Conservation (phyloP, 2,888 invertebrate genomes). For the Osedax fenrisi region DNA sequence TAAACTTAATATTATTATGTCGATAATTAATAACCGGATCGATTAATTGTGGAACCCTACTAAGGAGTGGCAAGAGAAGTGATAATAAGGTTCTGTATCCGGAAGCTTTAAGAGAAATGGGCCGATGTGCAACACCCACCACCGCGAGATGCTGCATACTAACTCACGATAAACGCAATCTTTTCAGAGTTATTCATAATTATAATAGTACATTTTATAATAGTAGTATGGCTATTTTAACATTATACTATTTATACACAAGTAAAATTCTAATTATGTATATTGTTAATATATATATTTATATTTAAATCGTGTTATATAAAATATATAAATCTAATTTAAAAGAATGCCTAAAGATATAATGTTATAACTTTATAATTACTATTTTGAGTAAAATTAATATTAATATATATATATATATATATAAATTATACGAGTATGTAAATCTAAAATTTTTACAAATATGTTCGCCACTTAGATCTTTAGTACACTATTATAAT, state of each 20-base stretch:
- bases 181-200: conserved; percentile 41
- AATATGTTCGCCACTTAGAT: no score
- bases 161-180: conserved; percentile 45
- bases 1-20: no score
- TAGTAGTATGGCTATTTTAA: background rate
- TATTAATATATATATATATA: background rate
- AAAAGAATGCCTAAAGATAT: background rate
- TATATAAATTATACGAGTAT: no score
- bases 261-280: no score
- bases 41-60: no score
- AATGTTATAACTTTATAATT: no score
- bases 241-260: no score
- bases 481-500: background rate
- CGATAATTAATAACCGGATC: no score
- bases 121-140: conserved; percentile 50
- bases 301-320: no score
- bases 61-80: conserved; percentile 53
- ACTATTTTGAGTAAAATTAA: background rate
- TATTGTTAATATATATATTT: no score
- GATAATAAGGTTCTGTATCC: conserved; percentile 55
- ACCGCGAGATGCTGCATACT: conserved; percentile 54
- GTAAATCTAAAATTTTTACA: no score
- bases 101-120: conserved; percentile 53
- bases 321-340: background rate
- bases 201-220: background rate